Evolutionary conservation across 2,113 vertebrate genomes (phyloP).

Genomic region (Hydrochoerus hydrochaeris): DNA sequence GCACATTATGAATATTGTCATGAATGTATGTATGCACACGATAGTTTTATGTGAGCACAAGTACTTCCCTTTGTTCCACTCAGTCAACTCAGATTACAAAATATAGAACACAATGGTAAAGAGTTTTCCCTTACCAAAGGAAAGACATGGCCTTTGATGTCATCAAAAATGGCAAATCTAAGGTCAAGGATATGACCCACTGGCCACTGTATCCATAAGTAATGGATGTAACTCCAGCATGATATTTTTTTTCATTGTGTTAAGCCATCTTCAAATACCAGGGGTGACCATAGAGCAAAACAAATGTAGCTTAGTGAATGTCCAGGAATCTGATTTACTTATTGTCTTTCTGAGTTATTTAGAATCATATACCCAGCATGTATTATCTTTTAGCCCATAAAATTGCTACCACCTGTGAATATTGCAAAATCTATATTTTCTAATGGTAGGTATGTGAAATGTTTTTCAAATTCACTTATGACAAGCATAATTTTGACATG

Average conservation of each 20-base stretch:
- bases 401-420: background rate
- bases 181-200: background rate
- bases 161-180: background rate
- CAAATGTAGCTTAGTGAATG: background rate
- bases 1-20: background rate
- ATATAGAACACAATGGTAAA: background rate
- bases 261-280: background rate
- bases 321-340: background rate
- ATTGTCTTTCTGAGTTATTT: background rate
- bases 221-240: background rate
- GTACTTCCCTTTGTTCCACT: background rate
- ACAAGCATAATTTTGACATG: background rate
- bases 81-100: background rate
- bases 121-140: background rate
- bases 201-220: background rate
- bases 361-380: background rate
- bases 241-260: background rate
- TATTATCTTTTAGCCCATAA: background rate
- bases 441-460: background rate
- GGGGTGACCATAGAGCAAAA: background rate
- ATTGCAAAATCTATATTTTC: background rate
- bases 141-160: background rate
- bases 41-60: background rate
- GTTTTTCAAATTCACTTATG: background rate
- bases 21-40: background rate